Base-by-base conservation (phyloP, 1,140 invertebrate genomes). In the Drosophila arizonae region DNA sequence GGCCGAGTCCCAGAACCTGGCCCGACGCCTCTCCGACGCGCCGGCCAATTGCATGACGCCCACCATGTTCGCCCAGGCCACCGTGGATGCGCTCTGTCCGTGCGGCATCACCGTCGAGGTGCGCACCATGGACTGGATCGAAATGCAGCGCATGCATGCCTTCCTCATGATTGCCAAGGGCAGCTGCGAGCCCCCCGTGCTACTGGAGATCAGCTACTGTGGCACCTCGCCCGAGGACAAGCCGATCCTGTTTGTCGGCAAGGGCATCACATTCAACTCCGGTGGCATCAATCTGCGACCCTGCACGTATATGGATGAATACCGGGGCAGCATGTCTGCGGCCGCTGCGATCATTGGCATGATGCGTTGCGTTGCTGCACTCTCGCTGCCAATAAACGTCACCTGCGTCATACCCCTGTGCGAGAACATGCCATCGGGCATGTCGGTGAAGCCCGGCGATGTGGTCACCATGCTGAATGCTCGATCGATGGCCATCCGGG, bases 241-340 rank as follows among this genome's bases (percentile, higher is more conserved):
- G 33, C 87, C 87, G 9, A 92, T 95, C 10, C 94, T 94, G 3
- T 91, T 96, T 30, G 94, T 96, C 6, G 96, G 96, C 8, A 97
- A 98, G 92, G 97, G 97, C 26, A 95, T 98, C 5, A 98, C 97
- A 1, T 98, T 98, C 92, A 97, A 90, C 21, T 81, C 96, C 71
- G 97, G 97, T 63, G 97, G 97, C 70, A 95, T 98, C 65, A 97
- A 96, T 75, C 92, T 98, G 11, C 98, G 98, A 91, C 94, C 95
- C 0, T 90, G 95, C 15, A 78, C 92, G 2, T 93, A 94, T 10
- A 97, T 98, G 96, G 95, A 95, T 55, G 94, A 95, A 72, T 98
- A 98, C 96, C 93, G 96, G 74, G 96, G 94, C 4, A 97, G 98
- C 90, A 98, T 98, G 97, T 96, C 96, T 1, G 97, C 97, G 1